Conservation (phyloP, 2,113 vertebrate genomes). For the Sinocyclocheilus anophthalmus region DNA sequence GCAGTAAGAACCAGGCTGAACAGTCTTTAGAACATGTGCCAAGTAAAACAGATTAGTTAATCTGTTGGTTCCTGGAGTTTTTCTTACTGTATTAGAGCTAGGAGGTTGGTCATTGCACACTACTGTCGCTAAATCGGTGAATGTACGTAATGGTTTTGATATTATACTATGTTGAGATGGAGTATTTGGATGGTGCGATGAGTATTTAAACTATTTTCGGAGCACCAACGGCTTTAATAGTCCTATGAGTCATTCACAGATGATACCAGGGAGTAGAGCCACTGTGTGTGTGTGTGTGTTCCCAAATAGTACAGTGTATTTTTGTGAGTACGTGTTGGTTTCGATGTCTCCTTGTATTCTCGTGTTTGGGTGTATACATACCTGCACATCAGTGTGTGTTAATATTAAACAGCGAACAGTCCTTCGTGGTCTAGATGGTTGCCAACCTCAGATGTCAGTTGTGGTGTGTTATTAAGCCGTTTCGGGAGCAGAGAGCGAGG, state of each 20-base stretch:
- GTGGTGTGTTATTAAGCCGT: slow-evolving; percentile 53
- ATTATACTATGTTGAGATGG: slow-evolving; percentile 6
- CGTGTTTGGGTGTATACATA: slow-evolving; percentile 6
- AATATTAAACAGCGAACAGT: slow-evolving; percentile 39
- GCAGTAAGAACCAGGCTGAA: not conserved
- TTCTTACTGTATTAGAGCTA: not conserved
- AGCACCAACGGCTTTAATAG: slow-evolving; percentile 42
- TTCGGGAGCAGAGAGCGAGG: slow-evolving; percentile 35
- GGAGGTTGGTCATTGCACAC: not conserved
- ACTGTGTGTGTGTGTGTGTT: slow-evolving; percentile 2
- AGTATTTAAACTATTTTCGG: slow-evolving; percentile 49
- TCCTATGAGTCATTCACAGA: slow-evolving; percentile 54
- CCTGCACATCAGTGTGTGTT: slow-evolving; percentile 27
- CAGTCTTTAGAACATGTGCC: slow-evolving; percentile 16
- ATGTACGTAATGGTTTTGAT: not conserved
- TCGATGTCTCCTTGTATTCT: not conserved
- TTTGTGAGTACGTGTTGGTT: slow-evolving; percentile 13
- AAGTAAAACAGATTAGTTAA: slow-evolving; percentile 37
- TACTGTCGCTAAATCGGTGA: not conserved
- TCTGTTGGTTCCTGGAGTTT: slow-evolving; percentile 14
- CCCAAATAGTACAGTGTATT: slow-evolving; percentile 10
- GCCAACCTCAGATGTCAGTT: slow-evolving; percentile 47
- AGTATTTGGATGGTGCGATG: slow-evolving; percentile 17
- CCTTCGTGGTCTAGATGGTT: slow-evolving; percentile 46
- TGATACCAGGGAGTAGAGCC: slow-evolving; percentile 41